These are phyloP conservation scores for Dryobates pubescens DNA, from an alignment of 2,797 vertebrate species.

Conservation along the genomic window DNA sequence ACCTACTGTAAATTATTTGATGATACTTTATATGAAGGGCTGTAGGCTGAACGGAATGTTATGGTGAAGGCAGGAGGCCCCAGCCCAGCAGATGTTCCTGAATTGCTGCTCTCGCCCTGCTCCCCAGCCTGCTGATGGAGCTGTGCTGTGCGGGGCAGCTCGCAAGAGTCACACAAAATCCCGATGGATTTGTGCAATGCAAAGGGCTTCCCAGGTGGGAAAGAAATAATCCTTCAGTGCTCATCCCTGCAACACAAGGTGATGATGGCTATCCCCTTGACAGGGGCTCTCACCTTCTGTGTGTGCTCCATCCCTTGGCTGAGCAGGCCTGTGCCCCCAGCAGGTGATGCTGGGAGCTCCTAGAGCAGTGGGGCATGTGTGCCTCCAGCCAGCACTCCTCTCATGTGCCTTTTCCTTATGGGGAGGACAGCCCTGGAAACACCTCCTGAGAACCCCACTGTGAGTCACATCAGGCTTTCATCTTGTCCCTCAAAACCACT, in stretches of 20 bases:
- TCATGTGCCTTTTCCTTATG: background rate
- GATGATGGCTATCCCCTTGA: background rate
- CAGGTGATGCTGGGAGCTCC: background rate
- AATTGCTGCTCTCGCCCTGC: background rate
- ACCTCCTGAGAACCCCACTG: background rate
- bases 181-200: background rate
- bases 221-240: accelerated
- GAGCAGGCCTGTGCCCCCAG: accelerated
- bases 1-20: slow-evolving; percentile 31
- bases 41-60: background rate
- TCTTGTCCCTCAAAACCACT: background rate
- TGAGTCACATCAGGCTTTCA: background rate
- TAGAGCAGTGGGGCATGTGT: accelerated
- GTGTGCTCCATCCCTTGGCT: accelerated
- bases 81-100: background rate
- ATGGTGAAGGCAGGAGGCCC: background rate
- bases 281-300: background rate
- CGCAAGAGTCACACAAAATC: background rate
- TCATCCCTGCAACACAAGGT: background rate
- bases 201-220: background rate
- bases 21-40: background rate
- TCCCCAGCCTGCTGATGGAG: accelerated
- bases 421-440: background rate
- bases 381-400: background rate
- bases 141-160: background rate